Evolutionary conservation across 2,113 vertebrate species (phyloP), one percentile per base, ranked within the genome.

Genomic region (Talpa occidentalis): DNA sequence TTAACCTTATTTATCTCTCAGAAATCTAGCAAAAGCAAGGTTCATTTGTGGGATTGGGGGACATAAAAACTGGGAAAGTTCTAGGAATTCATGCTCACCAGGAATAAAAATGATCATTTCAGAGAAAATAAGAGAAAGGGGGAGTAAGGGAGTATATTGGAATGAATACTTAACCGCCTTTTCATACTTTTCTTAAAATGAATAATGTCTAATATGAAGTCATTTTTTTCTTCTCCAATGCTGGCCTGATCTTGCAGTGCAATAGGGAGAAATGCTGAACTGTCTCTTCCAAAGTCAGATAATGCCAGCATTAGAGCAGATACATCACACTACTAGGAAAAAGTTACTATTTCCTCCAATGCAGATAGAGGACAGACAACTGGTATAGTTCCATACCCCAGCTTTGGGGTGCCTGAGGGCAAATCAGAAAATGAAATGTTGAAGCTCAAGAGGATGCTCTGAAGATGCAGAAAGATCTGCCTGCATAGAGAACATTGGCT

Each of bases 21-120:
- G 28, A 93, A n/a, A 80, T 47, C 66, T 95, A 40, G 74, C 52
- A 92, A 86, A 88, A 69, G 82, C 59, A 82, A 62, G 69, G 78
- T 85, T 89, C n/a, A 78, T 30, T 3, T 67, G 24, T 4, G 62
- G 21, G 11, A 37, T 26, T 32, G 1, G 0, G 37, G 15, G 67
- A 37, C 3, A 54, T 11, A 44, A 85, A 82, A 89, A 84, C 14
- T 52, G n/a, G 12, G 12, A 72, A 94, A 70, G 17, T 78, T 86
- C 73, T 64, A 44, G 16, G 17, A 19, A 93, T 42, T 42, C 32
- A 52, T 66, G 26, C n/a, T 88, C 42, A 60, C 17, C 69, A 40
- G n/a, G 88, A 92, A 79, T 49, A 52, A 76, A 94, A 93, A 74
- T 42, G 85, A 74, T 92, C 66, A 79, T 49, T 49, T 64, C 32